phyloP scores from a whole-genome alignment of 2,113 vertebrate genomes.

The Mormyrus iriodes region DNA sequence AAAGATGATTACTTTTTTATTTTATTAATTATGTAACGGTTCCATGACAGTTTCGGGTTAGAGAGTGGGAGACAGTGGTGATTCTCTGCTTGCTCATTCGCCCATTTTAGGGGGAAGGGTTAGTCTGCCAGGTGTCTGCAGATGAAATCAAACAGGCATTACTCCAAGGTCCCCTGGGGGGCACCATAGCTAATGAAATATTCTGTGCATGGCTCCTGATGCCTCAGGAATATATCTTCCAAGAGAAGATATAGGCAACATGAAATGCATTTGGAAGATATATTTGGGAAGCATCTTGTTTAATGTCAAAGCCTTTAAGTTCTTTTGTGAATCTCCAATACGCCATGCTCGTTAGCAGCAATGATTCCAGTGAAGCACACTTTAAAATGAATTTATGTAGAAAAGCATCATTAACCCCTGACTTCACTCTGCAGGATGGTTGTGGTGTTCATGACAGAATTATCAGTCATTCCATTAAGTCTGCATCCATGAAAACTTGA shows the following conservation, averaged over 20 bases:
- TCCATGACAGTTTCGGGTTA: not conserved
- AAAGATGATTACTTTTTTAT: not conserved
- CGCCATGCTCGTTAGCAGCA: not conserved
- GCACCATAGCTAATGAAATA: not conserved
- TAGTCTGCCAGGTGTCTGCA: not conserved
- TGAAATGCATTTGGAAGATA: not conserved
- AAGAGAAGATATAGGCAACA: not conserved
- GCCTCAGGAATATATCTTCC: not conserved
- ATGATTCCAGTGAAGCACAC: not conserved
- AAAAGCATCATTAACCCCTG: not conserved
- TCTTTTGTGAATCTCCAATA: not conserved
- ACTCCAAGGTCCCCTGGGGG: not conserved
- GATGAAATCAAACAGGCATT: not conserved
- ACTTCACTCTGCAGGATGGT: not conserved
- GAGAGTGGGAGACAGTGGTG: not conserved
- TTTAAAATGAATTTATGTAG: not conserved
- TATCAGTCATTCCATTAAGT: not conserved
- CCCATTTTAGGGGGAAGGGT: not conserved
- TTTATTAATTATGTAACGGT: not conserved
- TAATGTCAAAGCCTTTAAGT: not conserved
- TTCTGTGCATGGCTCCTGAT: not conserved
- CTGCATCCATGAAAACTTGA: not conserved
- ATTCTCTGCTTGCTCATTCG: not conserved
- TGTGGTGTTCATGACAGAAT: not conserved
- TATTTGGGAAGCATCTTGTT: not conserved